Evolutionary conservation across 92 coral and sea anemone species (phyloP), one percentile per base, ranked within the genome.

Genomic region (Zoanthus solanderi): DNA sequence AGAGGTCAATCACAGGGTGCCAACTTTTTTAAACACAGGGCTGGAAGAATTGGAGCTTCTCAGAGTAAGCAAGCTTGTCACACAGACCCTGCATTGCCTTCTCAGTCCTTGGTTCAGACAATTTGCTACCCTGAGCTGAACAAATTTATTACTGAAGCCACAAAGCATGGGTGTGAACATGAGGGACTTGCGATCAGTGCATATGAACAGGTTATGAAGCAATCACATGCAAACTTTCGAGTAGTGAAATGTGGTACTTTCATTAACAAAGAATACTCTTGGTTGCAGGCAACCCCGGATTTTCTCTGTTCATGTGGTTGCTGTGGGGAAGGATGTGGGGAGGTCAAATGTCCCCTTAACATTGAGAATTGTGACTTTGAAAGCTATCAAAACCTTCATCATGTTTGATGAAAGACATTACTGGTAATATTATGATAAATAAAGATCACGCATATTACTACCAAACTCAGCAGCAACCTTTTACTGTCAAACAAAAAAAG

Each of bases 301-400:
- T 91, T 94, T 60, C 71, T 94, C 18, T 92, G 90, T 66, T 5
- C 45, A 1, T 92, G 94, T 85, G 90, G 84, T 73, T 94, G 97
- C 45, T 94, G 94, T 75, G n/a, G 93, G 93, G 13, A 91, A 54
- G 93, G 96, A 2, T 91, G 96, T 84, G 96, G 96, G 4, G 94
- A 91, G 65, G 83, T 94, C 0, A 94, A 91, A 77, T 91, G 96
- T 86, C 94, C 93, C 23, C 67, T 82, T 17, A 89, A 91, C 54
- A 29, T 87, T 67, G 91, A 91, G 58, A 66, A 78, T 13, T 56
- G 76, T 48, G 88, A 90, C 30, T 92, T 86, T 74, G 76, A 92
- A 9, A 68, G 30, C 45, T 92, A n/a, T n/a, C n/a, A n/a, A n/a
- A n/a, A 52, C 50, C 71, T 7, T 87, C 91, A 0, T 83, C 91